These are phyloP conservation scores for Rattus rattus DNA, from an alignment of 2,113 vertebrate species.

Conservation along the genomic window DNA sequence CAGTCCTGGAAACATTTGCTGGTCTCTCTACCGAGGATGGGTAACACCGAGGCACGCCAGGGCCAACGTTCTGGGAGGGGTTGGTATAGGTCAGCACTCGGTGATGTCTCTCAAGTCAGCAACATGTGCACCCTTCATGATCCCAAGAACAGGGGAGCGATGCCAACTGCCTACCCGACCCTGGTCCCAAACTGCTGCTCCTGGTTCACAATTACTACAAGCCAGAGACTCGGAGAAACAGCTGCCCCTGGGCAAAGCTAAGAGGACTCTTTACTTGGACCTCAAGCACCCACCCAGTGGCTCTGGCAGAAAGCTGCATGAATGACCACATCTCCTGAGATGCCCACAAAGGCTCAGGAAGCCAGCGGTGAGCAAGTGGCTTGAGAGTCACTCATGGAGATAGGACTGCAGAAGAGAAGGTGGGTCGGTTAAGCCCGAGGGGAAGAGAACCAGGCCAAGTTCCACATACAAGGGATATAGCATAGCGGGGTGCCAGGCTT, in stretches of 20 bases:
- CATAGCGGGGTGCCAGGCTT: rapidly evolving
- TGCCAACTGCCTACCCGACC: too few species aligned
- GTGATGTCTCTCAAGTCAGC: too few species aligned
- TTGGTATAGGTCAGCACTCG: rapidly evolving
- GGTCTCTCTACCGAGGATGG: neutral
- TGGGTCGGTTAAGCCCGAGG: too few species aligned
- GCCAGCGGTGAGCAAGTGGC: neutral
- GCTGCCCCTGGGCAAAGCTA: neutral
- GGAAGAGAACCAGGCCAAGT: neutral
- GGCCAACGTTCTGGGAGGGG: rapidly evolving
- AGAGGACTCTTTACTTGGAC: neutral
- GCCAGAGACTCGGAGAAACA: neutral
- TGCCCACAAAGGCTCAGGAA: rapidly evolving
- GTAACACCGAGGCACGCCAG: rapidly evolving
- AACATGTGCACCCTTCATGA: rapidly evolving
- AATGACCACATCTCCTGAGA: neutral
- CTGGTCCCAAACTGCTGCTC: neutral
- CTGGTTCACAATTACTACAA: neutral
- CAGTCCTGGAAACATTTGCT: neutral
- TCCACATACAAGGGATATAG: too few species aligned
- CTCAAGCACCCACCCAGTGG: rapidly evolving
- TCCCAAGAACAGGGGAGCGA: neutral
- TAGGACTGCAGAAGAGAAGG: neutral
- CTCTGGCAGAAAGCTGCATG: rapidly evolving
- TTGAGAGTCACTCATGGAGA: rapidly evolving